These are phyloP conservation scores for Pteropus alecto DNA, from an alignment of 2,113 vertebrate species.

Conservation along the genomic window DNA sequence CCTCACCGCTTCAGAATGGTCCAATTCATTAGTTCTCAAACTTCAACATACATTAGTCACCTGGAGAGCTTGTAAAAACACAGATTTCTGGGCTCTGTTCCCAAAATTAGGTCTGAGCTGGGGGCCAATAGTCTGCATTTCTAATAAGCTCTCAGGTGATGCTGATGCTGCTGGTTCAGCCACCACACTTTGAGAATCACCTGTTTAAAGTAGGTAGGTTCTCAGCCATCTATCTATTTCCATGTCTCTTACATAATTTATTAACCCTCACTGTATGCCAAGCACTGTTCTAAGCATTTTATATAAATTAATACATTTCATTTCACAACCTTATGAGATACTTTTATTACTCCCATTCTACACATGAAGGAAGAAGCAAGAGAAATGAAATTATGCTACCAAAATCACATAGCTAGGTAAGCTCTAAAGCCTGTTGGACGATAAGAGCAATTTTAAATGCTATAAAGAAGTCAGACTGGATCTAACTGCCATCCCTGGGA, in stretches of 20 bases:
- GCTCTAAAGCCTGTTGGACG: not conserved
- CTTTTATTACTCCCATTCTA: not conserved
- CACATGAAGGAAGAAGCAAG: not conserved
- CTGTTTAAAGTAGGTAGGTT: not conserved
- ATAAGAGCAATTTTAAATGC: not conserved
- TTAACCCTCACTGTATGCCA: not conserved
- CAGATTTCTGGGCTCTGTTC: not conserved
- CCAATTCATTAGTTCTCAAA: not conserved
- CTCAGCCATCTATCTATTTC: not conserved
- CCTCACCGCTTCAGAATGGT: not conserved
- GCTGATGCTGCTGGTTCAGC: not conserved
- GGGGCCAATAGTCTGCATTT: not conserved
- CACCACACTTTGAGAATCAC: not conserved
- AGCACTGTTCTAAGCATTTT: not conserved
- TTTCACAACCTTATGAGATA: not conserved
- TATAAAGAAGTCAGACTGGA: not conserved
- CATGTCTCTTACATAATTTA: not conserved
- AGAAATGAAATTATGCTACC: not conserved
- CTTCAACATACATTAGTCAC: not conserved
- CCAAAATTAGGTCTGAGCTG: not conserved
- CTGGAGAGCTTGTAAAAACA: not conserved
- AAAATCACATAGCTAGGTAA: not conserved
- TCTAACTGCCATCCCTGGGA: not conserved
- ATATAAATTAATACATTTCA: not conserved
- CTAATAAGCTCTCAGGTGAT: not conserved